phyloP scores from a whole-genome alignment of 2,113 vertebrate genomes.

The Pagrus major region DNA sequence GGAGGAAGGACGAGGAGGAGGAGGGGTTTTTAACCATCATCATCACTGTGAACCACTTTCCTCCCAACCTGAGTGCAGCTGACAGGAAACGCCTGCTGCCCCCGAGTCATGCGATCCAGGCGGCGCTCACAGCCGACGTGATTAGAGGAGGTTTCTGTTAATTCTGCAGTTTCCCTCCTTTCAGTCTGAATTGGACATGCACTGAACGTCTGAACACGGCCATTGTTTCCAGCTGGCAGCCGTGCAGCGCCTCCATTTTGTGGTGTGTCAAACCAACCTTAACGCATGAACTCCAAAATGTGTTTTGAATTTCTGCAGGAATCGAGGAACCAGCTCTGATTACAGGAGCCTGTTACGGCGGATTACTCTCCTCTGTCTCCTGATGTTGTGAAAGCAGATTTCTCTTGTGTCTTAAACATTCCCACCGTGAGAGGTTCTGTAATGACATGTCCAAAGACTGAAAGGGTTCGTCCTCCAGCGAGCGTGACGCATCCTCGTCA shows the following conservation, averaged over 20 bases:
- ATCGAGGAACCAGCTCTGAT: constrained; percentile 37
- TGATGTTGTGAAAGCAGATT: constrained; percentile 11
- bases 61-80: too few relatives aligned
- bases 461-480: background rate
- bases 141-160: background rate
- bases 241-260: background rate
- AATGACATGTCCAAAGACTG: background rate
- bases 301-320: constrained; percentile 27
- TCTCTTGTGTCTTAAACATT: constrained; percentile 14
- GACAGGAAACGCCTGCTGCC: background rate
- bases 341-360: background rate
- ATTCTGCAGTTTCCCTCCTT: background rate
- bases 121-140: background rate
- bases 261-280: constrained; percentile 34
- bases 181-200: constrained; percentile 1
- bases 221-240: constrained; percentile 35
- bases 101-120: background rate
- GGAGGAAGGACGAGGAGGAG: background rate
- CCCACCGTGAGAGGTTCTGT: background rate
- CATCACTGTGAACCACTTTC: too few relatives aligned
- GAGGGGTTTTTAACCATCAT: too few relatives aligned
- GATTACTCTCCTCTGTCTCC: background rate
- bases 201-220: constrained; percentile 20
- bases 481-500: background rate
- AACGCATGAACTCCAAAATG: constrained; percentile 16